A percentile compares a stretch with the other conserved stretches of the same genome.
These are phyloP conservation scores for Hypomesus transpacificus DNA, from an alignment of 2,113 vertebrate genomes.

Conservation along the genomic window DNA sequence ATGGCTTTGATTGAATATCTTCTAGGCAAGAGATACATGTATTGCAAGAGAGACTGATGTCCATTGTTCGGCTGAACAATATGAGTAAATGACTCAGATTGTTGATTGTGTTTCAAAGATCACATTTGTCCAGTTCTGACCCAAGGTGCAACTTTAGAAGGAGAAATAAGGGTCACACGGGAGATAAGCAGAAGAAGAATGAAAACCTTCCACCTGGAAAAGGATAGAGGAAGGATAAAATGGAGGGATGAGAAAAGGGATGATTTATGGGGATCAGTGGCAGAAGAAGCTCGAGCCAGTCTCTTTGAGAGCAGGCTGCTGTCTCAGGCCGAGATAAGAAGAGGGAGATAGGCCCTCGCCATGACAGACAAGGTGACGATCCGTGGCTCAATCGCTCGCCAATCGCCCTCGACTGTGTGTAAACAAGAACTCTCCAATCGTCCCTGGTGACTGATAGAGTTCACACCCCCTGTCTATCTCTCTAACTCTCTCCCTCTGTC, in stretches of 20 bases:
- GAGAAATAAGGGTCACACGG: no score
- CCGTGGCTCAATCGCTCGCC: background rate
- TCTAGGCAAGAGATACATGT: no score
- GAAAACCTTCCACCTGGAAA: background rate
- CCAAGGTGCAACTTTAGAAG: no score
- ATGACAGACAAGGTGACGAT: constrained; percentile 62
- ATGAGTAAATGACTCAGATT: no score
- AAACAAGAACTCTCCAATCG: constrained; percentile 43
- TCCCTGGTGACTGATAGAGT: constrained; percentile 29
- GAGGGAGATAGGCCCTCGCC: constrained; percentile 38
- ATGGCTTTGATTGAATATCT: no score
- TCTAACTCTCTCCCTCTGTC: constrained; percentile 14
- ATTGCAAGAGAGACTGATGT: no score
- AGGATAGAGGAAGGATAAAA: constrained; percentile 7
- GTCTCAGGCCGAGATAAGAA: constrained; percentile 47
- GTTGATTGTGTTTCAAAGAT: no score
- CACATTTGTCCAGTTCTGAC: no score
- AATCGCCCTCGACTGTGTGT: constrained; percentile 40
- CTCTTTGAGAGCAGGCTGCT: constrained; percentile 18
- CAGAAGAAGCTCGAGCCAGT: constrained; percentile 30
- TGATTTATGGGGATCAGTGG: constrained; percentile 4
- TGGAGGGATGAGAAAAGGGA: constrained; percentile 13
- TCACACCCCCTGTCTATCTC: constrained; percentile 55
- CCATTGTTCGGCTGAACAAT: no score
- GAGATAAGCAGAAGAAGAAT: background rate